Conservation (phyloP, 2,888 invertebrate species). For the Temnothorax unifasciatus region DNA sequence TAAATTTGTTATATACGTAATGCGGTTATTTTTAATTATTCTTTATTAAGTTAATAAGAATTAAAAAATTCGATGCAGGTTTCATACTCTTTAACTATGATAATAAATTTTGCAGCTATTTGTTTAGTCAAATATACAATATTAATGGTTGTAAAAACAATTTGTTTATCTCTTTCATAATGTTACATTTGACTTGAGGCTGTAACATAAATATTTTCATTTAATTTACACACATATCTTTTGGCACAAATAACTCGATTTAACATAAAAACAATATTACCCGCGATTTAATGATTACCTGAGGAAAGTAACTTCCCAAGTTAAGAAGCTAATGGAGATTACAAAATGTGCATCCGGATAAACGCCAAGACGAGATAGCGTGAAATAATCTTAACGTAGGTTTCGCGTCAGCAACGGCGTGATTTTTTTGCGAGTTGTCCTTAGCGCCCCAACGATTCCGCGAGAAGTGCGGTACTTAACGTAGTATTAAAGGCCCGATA, state of each 20-base stretch:
- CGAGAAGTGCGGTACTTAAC: conserved; percentile 65
- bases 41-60: neutral
- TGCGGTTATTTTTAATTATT: neutral
- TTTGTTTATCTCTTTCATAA: neutral
- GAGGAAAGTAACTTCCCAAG: conserved; percentile 16
- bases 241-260: neutral
- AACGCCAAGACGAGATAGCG: conserved; percentile 33
- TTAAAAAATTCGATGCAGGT: neutral
- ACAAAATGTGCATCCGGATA: conserved; percentile 39
- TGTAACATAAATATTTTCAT: conserved; percentile 15
- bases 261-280: neutral
- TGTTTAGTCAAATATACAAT: neutral
- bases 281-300: conserved; percentile 10
- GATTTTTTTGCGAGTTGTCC: conserved; percentile 57
- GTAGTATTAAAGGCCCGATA: conserved; percentile 74
- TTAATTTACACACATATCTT: conserved; percentile 19
- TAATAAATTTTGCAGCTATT: conserved; percentile 12
- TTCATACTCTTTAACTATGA: neutral
- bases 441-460: conserved; percentile 45
- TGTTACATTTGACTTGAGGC: neutral
- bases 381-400: conserved; percentile 49
- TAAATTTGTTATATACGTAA: neutral
- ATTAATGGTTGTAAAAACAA: neutral
- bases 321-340: conserved; percentile 34
- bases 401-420: conserved; percentile 38